Base-by-base conservation (phyloP, 2,888 invertebrate species). In the Drosophila putrida region DNA sequence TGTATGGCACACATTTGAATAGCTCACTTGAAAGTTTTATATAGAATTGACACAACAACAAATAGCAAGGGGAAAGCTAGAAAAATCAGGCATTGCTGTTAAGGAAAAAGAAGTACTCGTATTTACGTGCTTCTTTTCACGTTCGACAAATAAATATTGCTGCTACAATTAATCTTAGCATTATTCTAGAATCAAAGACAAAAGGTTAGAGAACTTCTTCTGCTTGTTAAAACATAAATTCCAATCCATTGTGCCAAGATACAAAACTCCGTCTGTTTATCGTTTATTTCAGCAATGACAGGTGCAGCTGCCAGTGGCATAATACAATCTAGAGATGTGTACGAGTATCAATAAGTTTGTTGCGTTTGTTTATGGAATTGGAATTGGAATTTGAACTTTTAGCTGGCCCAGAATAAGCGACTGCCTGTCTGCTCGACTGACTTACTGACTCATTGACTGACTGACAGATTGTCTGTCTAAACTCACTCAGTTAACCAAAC, bases 281-380 rank as follows among this genome's bases (percentile, higher is more conserved):
- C 89, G 53, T 41, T 86, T 78, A 72, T 80, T 74, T 78, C 60
- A 80, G 85, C 87, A 89, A 75, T 83, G 83, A 83, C 83, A 83
- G 83, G 83, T 83, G 83, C 83, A 83, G 89, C 83, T 89, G 89
- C 9, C 20, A 20, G 20, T 20, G 20, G 20, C 20, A 20, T 20
- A 20, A 78, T 66, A 81, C 68, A 82, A 66, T 75, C 69, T 67
- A 63, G 60, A 63, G 63, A 39, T 27, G 38, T 31, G 8, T 31
- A 6, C 20, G 35, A n/a, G 47, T 55, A 51, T 70, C 70, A 61
- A 61, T 61, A 69, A 66, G 66, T 73, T 76, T 44, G 43, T 53
- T 54, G 53, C 65, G 75, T 75, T 87, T 83, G 89, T 87, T 87
- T 83, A 83, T 85, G 69, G 75, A 89, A 81, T 78, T 76, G 71